Evolutionary conservation across 2,888 invertebrate genomes (phyloP), one percentile per base, ranked within the genome.

Genomic region (Punctoribates punctum): DNA sequence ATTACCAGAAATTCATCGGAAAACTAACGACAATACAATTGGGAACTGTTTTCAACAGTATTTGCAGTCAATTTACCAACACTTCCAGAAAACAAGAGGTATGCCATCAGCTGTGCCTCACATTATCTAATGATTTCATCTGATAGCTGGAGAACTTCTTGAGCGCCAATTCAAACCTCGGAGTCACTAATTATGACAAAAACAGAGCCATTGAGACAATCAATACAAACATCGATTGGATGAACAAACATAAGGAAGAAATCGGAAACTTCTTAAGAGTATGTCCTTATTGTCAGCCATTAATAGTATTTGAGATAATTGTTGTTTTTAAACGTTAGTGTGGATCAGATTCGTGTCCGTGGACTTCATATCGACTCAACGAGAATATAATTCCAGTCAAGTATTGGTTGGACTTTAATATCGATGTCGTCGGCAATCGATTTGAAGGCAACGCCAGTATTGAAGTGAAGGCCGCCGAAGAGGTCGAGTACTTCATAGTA

Each of bases 1-100:
- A 92, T 80, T 96, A 76, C 25, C 13, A 27, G 34, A 67, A 42
- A 73, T 25, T 76, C 0, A 34, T 20, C n/a, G 23, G 23, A 42
- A 67, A 29, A 8, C 38, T 72, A 9, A 15, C 72, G 17, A 48
- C 72, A 23, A 65, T 29, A 23, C 73, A 76, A 73, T 20, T 76
- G 46, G 73, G 60, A 29, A 42, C 57, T 25, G 54, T 76, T 20
- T 20, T 76, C 27, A 76, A 73, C 73, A 48, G n/a, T 38, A 76
- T 76, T 60, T 73, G 76, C 57, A 25, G 0, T 42, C 27, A 76
- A 13, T 76, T 76, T 25, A 60, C 73, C n/a, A 76, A 73, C 15
- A 29, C 54, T 17, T 27, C 73, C n/a, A 23, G 57, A 60, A 73
- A 73, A 65, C 17, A 23, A 38, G 76, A 76, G 51, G 67, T 74